These are phyloP conservation scores for Rutpela maculata DNA, from an alignment of 2,888 invertebrate genomes.

Conservation along the genomic window DNA sequence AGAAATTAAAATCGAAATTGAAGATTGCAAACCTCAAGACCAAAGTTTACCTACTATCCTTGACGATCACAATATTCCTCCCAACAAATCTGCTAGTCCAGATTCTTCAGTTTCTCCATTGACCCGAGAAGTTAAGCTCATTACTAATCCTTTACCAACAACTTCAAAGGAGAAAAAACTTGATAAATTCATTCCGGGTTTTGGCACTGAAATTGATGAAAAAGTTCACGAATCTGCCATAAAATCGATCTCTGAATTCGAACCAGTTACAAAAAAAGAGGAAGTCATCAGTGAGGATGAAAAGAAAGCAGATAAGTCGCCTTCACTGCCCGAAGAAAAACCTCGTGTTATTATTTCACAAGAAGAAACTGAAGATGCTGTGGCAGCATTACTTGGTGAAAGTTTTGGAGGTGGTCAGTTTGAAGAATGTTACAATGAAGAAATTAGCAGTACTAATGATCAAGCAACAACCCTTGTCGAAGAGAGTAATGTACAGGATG, in stretches of 20 bases:
- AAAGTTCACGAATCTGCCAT: slow-evolving; percentile 87
- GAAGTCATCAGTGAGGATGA: slow-evolving; percentile 58
- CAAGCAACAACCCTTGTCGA: slow-evolving; percentile 74
- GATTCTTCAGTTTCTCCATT: slow-evolving; percentile 67
- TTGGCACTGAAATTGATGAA: slow-evolving; percentile 81
- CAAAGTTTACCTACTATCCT: slow-evolving; percentile 81
- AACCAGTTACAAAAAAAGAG: slow-evolving; percentile 64
- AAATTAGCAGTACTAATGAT: slow-evolving; percentile 74
- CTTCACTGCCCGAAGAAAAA: slow-evolving; percentile 81
- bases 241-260: slow-evolving; percentile 83
- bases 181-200: slow-evolving; percentile 81
- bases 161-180: slow-evolving; percentile 75
- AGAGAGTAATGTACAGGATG: slow-evolving; percentile 87
- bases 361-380: slow-evolving; percentile 95
- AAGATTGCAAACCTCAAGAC: slow-evolving; percentile 71
- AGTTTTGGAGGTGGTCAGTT: slow-evolving; percentile 85
- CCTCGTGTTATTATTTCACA: slow-evolving; percentile 90
- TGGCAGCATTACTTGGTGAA: slow-evolving; percentile 90
- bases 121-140: slow-evolving; percentile 60
- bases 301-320: slow-evolving; percentile 69
- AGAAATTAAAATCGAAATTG: slow-evolving; percentile 54
- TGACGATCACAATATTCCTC: slow-evolving; percentile 78
- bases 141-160: slow-evolving; percentile 75
- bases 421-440: slow-evolving; percentile 76
- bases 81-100: slow-evolving; percentile 68